A percentile compares a stretch with the other conserved stretches of the same genome.
Conservation (phyloP, 2,113 vertebrate species). For the Campylorhamphus procurvoides region DNA sequence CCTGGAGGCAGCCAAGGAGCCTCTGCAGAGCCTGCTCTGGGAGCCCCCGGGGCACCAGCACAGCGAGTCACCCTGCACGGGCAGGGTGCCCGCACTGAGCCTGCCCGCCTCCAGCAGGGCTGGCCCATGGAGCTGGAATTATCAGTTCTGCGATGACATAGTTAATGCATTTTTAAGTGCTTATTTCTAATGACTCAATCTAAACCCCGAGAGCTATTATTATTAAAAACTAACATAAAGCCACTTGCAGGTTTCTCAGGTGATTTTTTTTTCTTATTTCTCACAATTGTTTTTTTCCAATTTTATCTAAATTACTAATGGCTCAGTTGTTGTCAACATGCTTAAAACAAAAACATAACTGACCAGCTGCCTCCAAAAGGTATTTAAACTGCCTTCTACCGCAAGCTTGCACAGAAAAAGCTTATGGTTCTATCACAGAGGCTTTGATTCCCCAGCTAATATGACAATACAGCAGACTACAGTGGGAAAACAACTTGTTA, state of each 20-base stretch:
- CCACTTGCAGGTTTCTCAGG: neutral
- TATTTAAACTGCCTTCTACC: neutral
- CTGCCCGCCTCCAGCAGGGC: neutral
- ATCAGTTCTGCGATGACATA: neutral
- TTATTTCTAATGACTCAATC: neutral
- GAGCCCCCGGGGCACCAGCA: neutral
- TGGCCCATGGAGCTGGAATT: neutral
- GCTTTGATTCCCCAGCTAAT: neutral
- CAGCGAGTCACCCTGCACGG: rapidly evolving
- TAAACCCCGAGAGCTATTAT: neutral
- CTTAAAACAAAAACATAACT: neutral
- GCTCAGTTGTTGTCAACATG: neutral
- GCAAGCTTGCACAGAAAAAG: neutral
- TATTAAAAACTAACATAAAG: neutral
- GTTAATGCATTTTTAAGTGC: neutral
- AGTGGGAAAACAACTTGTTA: neutral
- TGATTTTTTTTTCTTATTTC: neutral
- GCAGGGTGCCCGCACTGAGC: rapidly evolving
- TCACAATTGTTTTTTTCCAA: neutral
- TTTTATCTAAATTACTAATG: neutral
- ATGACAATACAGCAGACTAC: neutral
- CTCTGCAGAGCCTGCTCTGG: neutral
- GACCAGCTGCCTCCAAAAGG: neutral
- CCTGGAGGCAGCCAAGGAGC: neutral
- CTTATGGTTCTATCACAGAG: neutral